A percentile compares a stretch with the other conserved stretches of the same genome.
Evolutionary conservation across 2,888 invertebrate genomes (phyloP).

Genomic region (Lymantria monacha): DNA sequence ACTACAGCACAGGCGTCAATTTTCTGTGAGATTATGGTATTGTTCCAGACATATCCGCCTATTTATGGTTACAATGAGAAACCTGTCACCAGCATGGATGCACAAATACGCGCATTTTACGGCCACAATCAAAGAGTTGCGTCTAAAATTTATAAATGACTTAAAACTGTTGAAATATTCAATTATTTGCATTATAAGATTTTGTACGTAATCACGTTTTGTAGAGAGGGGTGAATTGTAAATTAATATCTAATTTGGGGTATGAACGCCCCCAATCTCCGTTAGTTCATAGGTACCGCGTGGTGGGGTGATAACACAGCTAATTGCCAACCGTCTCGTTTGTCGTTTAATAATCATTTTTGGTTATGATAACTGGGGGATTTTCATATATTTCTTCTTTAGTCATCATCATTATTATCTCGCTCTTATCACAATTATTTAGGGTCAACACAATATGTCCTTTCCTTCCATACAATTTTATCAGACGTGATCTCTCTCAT

Average conservation of each 20-base stretch:
- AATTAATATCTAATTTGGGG: slow-evolving; percentile 77
- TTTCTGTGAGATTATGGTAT: too few relatives aligned
- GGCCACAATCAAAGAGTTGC: slow-evolving; percentile 4
- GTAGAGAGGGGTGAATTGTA: slow-evolving; percentile 50
- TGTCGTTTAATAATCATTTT: slow-evolving; percentile 29
- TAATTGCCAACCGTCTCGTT: slow-evolving; percentile 29
- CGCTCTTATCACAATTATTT: too few relatives aligned
- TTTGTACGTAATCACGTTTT: slow-evolving; percentile 47
- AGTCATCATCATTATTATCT: too few relatives aligned
- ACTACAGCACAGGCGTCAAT: too few relatives aligned
- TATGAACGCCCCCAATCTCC: slow-evolving; percentile 52
- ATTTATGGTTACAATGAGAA: too few relatives aligned
- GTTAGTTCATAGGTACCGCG: slow-evolving; percentile 31
- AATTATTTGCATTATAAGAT: slow-evolving; percentile 57
- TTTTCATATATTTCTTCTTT: not conserved
- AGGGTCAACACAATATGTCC: too few relatives aligned
- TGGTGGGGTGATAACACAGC: slow-evolving; percentile 11
- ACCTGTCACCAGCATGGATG: too few relatives aligned
- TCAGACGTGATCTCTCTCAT: too few relatives aligned
- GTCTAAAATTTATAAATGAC: slow-evolving; percentile 24
- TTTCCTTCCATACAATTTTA: too few relatives aligned
- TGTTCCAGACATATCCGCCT: too few relatives aligned
- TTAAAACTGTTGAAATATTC: slow-evolving; percentile 52
- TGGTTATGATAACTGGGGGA: slow-evolving; percentile 1
- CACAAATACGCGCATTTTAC: not conserved